Conservation (phyloP, 2,797 vertebrate genomes). For the Loriculus beryllinus region DNA sequence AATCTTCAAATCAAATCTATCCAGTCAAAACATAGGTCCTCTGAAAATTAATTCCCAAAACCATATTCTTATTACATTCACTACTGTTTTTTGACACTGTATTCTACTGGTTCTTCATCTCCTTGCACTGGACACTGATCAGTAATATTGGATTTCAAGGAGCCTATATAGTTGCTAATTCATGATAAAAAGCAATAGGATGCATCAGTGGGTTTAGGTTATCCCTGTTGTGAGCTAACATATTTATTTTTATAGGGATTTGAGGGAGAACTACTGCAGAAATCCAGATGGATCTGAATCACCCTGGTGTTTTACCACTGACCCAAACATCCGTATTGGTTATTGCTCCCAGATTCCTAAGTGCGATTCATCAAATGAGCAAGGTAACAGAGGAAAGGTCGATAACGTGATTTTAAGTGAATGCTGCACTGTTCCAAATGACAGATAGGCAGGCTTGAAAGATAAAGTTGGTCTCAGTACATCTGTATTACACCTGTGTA, state of each 20-base stretch:
- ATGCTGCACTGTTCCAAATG: neutral
- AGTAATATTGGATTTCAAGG: neutral
- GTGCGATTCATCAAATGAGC: slow-evolving; percentile 79
- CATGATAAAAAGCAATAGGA: neutral
- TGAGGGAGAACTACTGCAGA: slow-evolving; percentile 95
- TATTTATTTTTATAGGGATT: slow-evolving; percentile 82
- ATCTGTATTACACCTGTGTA: neutral
- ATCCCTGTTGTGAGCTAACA: slow-evolving; percentile 2
- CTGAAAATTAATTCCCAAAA: neutral
- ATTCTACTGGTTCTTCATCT: neutral
- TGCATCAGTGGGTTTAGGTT: neutral
- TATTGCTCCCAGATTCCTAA: slow-evolving; percentile 93
- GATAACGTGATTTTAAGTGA: neutral
- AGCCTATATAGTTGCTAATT: slow-evolving; percentile 5
- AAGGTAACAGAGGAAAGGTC: slow-evolving; percentile 71
- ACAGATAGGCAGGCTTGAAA: neutral
- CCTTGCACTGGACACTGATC: neutral
- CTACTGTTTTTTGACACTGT: neutral
- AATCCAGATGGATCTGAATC: slow-evolving; percentile 95
- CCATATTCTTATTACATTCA: neutral
- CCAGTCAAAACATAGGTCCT: neutral
- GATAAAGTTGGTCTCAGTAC: neutral
- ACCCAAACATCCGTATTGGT: slow-evolving; percentile 88
- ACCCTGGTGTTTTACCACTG: slow-evolving; percentile 97
- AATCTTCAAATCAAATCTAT: neutral